Base-by-base conservation (phyloP, 2,888 invertebrate species). In the Melanophora roralis region DNA sequence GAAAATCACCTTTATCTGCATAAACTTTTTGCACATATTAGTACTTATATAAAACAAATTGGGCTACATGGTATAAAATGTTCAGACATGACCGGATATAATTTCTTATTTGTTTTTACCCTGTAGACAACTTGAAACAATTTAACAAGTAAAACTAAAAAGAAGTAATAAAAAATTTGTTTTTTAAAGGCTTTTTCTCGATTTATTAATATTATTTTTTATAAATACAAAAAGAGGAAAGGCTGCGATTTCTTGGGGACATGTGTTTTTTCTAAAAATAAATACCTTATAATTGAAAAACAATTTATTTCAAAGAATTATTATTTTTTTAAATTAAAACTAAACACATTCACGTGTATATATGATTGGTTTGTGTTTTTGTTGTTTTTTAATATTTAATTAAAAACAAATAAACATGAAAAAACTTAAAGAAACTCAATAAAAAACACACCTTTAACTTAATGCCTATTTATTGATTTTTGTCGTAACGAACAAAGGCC, bases 191-290 rank as follows among this genome's bases (percentile, higher is more conserved):
- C 64, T 69, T 75, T 55, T 73, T 64, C 43, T 69, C n/a, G n/a
- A 12, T 36, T 67, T 8, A 9, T 23, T 9, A 47, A 23, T 57
- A n/a, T n/a, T n/a, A n/a, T 23, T 36, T 47, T 23, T 67, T 40
- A 64, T 32, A 32, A 21, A 40, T 40, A 11, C 64, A 34, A 49
- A 53, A 74, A 69, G 23, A 69, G 47, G 62, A 78, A 83, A 87
- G 89, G 89, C 89, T 86, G 88, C 86, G 90, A 90, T 90, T 90
- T 90, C 90, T 90, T 90, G 90, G 89, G 86, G 36, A 72, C 76
- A 85, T 81, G 85, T 86, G 85, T 84, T 51, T 69, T 53, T 21
- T 9, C 7, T 49, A 40, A 21, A 45, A 43, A 38, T n/a, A 23
- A 59, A 51, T 69, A 7, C 67, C 59, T 69, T 69, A 51, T 53